These are phyloP conservation scores for Microcebus griseorufus DNA, from an alignment of 2,113 vertebrate species.

Conservation along the genomic window DNA sequence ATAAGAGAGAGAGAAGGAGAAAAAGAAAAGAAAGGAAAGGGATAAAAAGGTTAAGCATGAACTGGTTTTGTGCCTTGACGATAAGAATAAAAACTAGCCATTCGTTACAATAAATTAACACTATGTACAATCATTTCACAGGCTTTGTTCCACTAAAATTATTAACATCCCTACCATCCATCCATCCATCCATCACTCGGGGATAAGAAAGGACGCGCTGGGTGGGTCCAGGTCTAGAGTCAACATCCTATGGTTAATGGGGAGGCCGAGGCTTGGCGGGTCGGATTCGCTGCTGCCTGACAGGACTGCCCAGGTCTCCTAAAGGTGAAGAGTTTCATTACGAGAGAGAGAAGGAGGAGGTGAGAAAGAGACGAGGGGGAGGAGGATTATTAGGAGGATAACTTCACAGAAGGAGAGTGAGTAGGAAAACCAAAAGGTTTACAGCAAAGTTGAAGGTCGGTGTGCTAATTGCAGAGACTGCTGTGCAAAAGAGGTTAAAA, in stretches of 20 bases:
- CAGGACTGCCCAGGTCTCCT: constrained; percentile 76
- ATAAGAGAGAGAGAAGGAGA: neutral
- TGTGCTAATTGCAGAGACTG: constrained; percentile 79
- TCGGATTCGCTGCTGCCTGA: constrained; percentile 68
- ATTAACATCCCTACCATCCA: constrained; percentile 86
- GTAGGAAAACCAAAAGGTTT: constrained; percentile 58
- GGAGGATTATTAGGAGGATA: neutral
- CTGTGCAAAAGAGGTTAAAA: constrained; percentile 78
- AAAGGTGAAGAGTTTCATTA: constrained; percentile 63
- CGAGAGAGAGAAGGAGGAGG: constrained; percentile 44
- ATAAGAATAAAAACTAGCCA: constrained; percentile 80
- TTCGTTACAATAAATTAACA: constrained; percentile 85
- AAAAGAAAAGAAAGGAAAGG: neutral
- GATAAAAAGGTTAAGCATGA: constrained; percentile 78
- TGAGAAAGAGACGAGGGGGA: constrained; percentile 51
- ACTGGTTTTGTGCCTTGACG: constrained; percentile 85
- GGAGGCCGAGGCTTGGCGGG: constrained; percentile 69
- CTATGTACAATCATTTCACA: constrained; percentile 88
- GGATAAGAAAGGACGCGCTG: constrained; percentile 86
- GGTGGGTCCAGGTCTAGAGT: constrained; percentile 81
- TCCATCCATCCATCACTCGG: constrained; percentile 80
- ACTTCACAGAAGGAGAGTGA: constrained; percentile 47
- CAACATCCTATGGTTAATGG: constrained; percentile 80
- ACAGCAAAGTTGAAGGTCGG: constrained; percentile 77
- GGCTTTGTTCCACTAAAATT: constrained; percentile 85